Evolutionary conservation across 2,797 vertebrate species (phyloP), one percentile per base, ranked within the genome.

Genomic region (Brotula barbata): DNA sequence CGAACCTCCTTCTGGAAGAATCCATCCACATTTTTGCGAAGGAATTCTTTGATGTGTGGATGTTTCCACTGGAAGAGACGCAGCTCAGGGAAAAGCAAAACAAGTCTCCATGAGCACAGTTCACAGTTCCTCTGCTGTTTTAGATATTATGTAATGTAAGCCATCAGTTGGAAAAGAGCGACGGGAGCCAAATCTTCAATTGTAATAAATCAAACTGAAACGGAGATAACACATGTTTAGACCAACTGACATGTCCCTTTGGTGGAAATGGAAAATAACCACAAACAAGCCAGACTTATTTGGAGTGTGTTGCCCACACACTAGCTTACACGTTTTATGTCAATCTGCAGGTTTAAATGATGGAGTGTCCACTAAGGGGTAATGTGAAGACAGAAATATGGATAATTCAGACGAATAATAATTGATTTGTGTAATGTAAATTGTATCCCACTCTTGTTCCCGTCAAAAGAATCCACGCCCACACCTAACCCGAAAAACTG

Each of bases 31-130:
- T 69, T 37, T 68, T 53, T 48, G 49, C 57, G 49, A 44, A 58
- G 47, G 60, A 46, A 43, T 53, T 56, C 73, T 85, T 82, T 90
- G 73, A 87, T 77, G 80, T 77, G 68, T 71, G 77, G 53, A 62
- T 75, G 70, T 88, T 89, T 89, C 76, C 83, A 87, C 63, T 73
- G 80, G 70, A 81, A 63, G 71, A 44, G 9, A 57, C 23, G 11
- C 31, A 49, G 56, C 75, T 78, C 25, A 45, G 54, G 58, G 37
- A 77, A n/a, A n/a, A 77, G 50, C 43, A 21, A 67, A 76, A 78
- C 80, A 75, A 33, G 19, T 43, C 46, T 34, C 46, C 21, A 49
- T 47, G 47, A 71, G 58, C 41, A 19, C 3, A 28, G 68, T 69
- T 78, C 73, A 68, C 54, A 21, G 71, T 41, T 57, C 64, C n/a